These are phyloP conservation scores for Polia nebulosa DNA, from an alignment of 2,888 invertebrate genomes.

Conservation along the genomic window DNA sequence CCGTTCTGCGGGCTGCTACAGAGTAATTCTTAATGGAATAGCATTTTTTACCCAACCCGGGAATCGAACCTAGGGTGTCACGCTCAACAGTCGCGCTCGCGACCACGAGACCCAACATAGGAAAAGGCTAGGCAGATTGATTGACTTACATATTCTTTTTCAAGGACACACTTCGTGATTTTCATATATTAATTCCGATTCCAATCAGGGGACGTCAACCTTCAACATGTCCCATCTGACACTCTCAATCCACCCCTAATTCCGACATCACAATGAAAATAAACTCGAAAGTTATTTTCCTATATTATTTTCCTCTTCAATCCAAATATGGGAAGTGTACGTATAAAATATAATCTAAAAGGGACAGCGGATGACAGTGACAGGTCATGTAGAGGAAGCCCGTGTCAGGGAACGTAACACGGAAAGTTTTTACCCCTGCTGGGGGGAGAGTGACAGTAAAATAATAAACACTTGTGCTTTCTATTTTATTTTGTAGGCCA, in stretches of 20 bases:
- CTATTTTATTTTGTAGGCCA: constrained; percentile 12
- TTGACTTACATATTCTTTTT: no score
- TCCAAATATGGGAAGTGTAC: constrained; percentile 35
- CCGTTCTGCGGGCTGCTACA: no score
- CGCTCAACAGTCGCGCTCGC: no score
- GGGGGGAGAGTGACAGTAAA: constrained; percentile 23
- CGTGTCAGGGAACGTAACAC: constrained; percentile 44
- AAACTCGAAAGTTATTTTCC: constrained; percentile 36
- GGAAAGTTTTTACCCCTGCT: constrained; percentile 38
- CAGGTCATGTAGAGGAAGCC: constrained; percentile 46
- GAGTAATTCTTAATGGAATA: no score
- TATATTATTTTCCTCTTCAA: constrained; percentile 48
- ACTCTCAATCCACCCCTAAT: constrained; percentile 3
- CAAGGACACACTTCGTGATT: background rate
- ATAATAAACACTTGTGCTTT: constrained; percentile 38
- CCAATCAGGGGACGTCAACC: constrained; percentile 8
- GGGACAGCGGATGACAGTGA: constrained; percentile 53
- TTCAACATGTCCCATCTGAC: background rate
- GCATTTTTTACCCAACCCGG: no score
- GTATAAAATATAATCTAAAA: constrained; percentile 50
- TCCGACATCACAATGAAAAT: constrained; percentile 36
- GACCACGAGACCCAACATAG: no score
- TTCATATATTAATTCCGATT: background rate
- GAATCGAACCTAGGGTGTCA: no score
- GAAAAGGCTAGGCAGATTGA: no score